A percentile compares a stretch with the other conserved stretches of the same genome.
phyloP scores from a whole-genome alignment of 2,797 vertebrate species.

The Avahi laniger region DNA sequence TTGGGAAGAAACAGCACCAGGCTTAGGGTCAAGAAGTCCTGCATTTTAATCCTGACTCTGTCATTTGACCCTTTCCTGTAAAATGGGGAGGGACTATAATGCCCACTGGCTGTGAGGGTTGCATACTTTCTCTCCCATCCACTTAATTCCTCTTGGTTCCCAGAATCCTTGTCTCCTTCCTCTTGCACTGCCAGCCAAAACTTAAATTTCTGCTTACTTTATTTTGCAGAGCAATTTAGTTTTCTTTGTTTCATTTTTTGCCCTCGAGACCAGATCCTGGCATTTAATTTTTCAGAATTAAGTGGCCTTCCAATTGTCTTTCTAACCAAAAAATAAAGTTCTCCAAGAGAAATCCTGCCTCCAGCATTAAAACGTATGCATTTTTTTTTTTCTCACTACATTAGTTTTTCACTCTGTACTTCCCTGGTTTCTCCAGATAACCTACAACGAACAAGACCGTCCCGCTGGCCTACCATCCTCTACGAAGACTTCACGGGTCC shows the following conservation, averaged over 20 bases:
- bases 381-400: rapidly evolving
- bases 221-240: neutral
- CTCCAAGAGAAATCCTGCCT: neutral
- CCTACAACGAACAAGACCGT: neutral
- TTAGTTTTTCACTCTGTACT: neutral
- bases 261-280: neutral
- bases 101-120: neutral
- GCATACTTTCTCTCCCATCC: neutral
- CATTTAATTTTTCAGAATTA: neutral
- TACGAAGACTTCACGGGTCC: neutral
- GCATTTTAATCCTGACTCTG: neutral
- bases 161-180: neutral
- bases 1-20: neutral
- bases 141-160: neutral
- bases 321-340: neutral
- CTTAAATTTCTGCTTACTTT: neutral
- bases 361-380: neutral
- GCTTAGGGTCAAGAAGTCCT: neutral
- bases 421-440: neutral
- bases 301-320: neutral
- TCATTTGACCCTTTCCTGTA: neutral
- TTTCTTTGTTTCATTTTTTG: neutral
- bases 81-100: neutral
- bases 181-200: neutral
- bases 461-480: neutral